Conservation (phyloP, 2,113 vertebrate species). For the Ursus arctos region DNA sequence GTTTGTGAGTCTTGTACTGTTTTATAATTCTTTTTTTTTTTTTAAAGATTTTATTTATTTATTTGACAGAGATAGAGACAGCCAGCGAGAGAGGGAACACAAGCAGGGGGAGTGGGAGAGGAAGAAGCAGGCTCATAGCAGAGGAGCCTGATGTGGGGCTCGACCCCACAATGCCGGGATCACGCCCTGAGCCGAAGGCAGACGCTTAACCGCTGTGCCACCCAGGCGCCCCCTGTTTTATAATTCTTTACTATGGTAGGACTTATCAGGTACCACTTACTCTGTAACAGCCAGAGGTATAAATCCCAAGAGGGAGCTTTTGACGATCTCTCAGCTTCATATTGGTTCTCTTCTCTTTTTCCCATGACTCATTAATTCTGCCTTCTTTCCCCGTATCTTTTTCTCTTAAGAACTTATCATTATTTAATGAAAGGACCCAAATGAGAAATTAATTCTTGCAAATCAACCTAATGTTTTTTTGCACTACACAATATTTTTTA, state of each 20-base stretch:
- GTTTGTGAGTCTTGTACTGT: not conserved
- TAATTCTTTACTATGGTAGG: not conserved
- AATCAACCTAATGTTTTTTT: slow-evolving; percentile 36
- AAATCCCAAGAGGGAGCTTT: not conserved
- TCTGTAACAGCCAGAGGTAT: not conserved
- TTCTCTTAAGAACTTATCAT: slow-evolving; percentile 19
- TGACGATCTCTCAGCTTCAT: not conserved
- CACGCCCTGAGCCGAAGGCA: no score
- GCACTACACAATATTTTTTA: not conserved
- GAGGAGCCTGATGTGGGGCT: no score
- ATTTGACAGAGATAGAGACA: no score
- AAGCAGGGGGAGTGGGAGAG: no score
- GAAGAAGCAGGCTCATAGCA: no score
- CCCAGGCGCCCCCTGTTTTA: not conserved
- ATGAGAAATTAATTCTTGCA: slow-evolving; percentile 24
- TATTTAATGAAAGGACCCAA: slow-evolving; percentile 50
- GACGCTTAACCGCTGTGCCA: no score
- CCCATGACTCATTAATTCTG: not conserved
- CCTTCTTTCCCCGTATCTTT: not conserved
- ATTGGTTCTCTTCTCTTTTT: not conserved
- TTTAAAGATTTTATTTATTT: no score
- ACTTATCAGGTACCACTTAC: not conserved
- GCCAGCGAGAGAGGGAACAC: no score
- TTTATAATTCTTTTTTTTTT: not conserved
- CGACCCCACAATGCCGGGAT: no score